Evolutionary conservation across 2,113 vertebrate genomes (phyloP).

Genomic region (Trichechus manatus): DNA sequence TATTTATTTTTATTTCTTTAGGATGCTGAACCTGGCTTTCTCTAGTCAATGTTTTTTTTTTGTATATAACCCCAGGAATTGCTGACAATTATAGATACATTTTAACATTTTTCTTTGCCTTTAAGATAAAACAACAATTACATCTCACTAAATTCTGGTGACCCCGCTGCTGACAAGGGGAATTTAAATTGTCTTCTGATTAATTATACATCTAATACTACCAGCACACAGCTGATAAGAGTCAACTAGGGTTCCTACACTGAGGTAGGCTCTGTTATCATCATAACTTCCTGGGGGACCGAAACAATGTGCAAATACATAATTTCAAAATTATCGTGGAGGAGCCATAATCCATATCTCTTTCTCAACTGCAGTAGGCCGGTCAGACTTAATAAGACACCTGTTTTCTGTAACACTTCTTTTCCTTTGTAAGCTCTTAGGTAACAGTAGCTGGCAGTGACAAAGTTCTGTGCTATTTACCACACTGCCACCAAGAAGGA

Average conservation of each 20-base stretch:
- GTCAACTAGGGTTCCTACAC: neutral
- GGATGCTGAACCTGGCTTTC: neutral
- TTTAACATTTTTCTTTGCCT: constrained; percentile 57
- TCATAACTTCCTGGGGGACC: neutral
- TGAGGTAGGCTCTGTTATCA: neutral
- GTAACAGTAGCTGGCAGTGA: constrained; percentile 22
- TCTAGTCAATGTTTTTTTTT: constrained; percentile 56
- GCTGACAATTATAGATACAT: neutral
- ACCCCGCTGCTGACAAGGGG: neutral
- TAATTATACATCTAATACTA: neutral
- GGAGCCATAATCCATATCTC: constrained; percentile 47
- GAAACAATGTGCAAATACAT: neutral
- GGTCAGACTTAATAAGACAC: constrained; percentile 7
- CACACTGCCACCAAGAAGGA: neutral
- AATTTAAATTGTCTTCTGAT: constrained; percentile 73
- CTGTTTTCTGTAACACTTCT: constrained; percentile 43
- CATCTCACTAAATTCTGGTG: constrained; percentile 28
- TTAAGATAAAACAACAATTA: constrained; percentile 70
- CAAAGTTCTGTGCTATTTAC: constrained; percentile 56
- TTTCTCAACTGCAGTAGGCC: neutral
- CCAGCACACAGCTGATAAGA: constrained; percentile 41
- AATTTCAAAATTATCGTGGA: constrained; percentile 24
- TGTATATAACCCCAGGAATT: constrained; percentile 59
- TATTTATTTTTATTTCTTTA: constrained; percentile 25
- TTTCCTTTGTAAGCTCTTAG: constrained; percentile 34